Evolutionary conservation across 2,113 vertebrate genomes (phyloP).

Genomic region (Gymnorhina tibicen): DNA sequence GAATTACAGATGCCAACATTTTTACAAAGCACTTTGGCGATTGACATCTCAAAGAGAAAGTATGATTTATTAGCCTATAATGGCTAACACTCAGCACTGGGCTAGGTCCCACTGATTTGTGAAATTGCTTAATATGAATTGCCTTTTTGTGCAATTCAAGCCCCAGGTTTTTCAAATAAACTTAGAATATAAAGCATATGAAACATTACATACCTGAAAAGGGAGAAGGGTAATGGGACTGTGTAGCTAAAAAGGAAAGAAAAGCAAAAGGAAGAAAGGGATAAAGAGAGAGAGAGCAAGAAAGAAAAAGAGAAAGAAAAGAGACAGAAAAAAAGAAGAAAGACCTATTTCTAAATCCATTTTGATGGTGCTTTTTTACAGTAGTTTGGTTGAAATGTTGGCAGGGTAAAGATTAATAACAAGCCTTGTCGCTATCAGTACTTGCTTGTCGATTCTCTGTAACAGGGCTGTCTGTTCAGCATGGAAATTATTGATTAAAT

Average conservation of each 20-base stretch:
- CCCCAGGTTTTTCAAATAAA: slow-evolving; percentile 69
- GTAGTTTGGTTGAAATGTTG: slow-evolving; percentile 88
- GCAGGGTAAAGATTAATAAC: slow-evolving; percentile 95
- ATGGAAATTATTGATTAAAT: slow-evolving; percentile 99
- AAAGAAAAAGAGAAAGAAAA: background rate
- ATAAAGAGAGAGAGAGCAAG: background rate
- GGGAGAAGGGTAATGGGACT: background rate
- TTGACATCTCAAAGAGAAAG: slow-evolving; percentile 94
- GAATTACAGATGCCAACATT: slow-evolving; percentile 94
- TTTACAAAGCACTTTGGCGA: slow-evolving; percentile 86
- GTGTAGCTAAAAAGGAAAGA: background rate
- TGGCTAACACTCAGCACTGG: slow-evolving; percentile 88
- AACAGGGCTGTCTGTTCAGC: slow-evolving; percentile 91
- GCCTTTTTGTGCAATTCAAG: slow-evolving; percentile 72
- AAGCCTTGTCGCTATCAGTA: slow-evolving; percentile 87
- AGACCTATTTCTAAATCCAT: slow-evolving; percentile 80
- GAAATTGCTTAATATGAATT: slow-evolving; percentile 89
- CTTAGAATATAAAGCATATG: slow-evolving; percentile 36
- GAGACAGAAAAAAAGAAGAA: background rate
- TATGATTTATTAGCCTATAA: slow-evolving; percentile 97
- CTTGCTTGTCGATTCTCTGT: slow-evolving; percentile 93
- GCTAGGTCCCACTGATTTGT: slow-evolving; percentile 86
- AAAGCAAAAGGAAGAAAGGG: background rate
- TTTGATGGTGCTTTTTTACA: slow-evolving; percentile 85
- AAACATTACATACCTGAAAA: slow-evolving; percentile 33